Base-by-base conservation (phyloP, 2,797 vertebrate species). In the Syndactyla subalaris region DNA sequence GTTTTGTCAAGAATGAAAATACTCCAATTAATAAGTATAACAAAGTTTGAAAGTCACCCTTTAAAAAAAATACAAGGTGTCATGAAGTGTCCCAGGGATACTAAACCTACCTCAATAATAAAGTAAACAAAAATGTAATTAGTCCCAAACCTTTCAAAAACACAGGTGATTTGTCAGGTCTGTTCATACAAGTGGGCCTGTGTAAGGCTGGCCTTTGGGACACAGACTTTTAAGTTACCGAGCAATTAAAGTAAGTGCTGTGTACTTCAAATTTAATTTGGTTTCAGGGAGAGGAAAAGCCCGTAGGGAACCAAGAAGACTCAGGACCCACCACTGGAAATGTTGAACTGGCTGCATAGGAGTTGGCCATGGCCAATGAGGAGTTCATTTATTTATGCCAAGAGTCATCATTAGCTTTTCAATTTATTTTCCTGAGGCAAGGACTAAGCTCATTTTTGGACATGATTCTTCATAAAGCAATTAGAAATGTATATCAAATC, bases 281-380 rank as follows among this genome's bases (percentile, higher is more conserved):
- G 6, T 51, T 80, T 85, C 49, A 43, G 32, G 30, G 24, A 71
- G 19, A 81, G 6, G 7, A 88, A 72, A 63, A n/a, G 7, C 12
- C 32, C 3, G 0, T 3, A 23, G 30, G 36, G 58, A 86, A 7
- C 22, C 0, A 1, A 19, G 12, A 2, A 58, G 30, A 32, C 29
- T 54, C 55, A 46, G 30, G n/a, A 22, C 9, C 4, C 38, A 67
- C 20, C 9, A 13, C 36, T 80, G 57, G 45, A 88, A 91, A 74
- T 21, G 7, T 7, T 82, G 20, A 58, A 73, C 3, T 2, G 14
- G 11, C 27, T 68, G 21, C 5, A 6, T 4, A 73, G 41, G 23
- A 55, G 24, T 8, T 57, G 26, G 8, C 26, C 23, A 5, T 20
- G 18, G 24, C 39, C 39, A 27, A 5, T 34, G 36, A 76, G 29